These are phyloP conservation scores for Gallinago solitaria DNA, from an alignment of 2,797 vertebrate genomes.

Conservation along the genomic window DNA sequence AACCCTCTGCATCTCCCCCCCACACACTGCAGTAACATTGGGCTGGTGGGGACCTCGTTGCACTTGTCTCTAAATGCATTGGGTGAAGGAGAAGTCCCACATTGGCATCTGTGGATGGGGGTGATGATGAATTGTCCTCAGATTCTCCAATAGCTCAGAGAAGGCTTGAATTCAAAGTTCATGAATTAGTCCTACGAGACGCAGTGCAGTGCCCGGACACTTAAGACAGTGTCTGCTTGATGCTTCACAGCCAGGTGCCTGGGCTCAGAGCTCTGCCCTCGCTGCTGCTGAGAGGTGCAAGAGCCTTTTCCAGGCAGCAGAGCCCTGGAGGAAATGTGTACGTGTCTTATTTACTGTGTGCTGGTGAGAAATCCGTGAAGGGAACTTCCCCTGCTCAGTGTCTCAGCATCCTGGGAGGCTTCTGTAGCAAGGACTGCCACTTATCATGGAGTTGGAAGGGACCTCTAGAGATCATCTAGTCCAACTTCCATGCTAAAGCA, in stretches of 20 bases:
- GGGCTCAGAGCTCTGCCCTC: neutral
- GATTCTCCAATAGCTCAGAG: neutral
- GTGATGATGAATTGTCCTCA: neutral
- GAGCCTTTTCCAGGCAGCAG: neutral
- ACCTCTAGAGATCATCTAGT: too few relatives aligned
- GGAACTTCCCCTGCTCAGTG: neutral
- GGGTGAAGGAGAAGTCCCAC: neutral
- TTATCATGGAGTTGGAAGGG: neutral
- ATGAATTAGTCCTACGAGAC: neutral
- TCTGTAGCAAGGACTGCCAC: neutral
- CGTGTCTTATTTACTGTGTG: neutral
- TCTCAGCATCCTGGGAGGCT: neutral
- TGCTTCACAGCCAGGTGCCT: rapidly evolving
- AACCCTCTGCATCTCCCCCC: neutral
- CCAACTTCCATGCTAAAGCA: too few relatives aligned
- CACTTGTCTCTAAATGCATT: neutral
- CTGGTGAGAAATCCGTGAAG: neutral
- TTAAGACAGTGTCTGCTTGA: neutral
- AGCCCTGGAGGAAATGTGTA: neutral
- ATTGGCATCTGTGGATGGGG: neutral
- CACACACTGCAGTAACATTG: neutral
- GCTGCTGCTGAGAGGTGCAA: neutral
- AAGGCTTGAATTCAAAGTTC: neutral
- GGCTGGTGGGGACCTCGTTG: neutral
- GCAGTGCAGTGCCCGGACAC: neutral